A percentile compares a stretch with the other conserved stretches of the same genome.
phyloP scores from a whole-genome alignment of 2,797 vertebrate genomes.

The Characodon lateralis region DNA sequence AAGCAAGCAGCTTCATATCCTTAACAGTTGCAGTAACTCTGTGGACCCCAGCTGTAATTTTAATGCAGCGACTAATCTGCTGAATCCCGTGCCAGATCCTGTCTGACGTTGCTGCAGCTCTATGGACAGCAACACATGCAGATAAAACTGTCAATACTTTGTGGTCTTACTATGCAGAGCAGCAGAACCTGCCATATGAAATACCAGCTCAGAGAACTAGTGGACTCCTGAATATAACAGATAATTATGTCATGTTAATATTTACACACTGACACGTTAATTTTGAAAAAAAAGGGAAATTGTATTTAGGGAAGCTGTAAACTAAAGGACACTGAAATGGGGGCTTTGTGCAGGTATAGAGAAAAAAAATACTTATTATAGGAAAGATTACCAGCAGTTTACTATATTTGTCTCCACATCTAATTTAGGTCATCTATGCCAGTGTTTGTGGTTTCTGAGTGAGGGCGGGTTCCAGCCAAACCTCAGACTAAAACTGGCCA shows the following conservation, averaged over 20 bases:
- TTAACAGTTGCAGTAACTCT: constrained; percentile 29
- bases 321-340: constrained; percentile 46
- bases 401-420: constrained; percentile 59
- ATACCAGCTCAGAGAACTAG: neutral
- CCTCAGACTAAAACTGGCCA: constrained; percentile 37
- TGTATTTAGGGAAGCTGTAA: constrained; percentile 38
- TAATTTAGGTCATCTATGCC: constrained; percentile 36
- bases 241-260: constrained; percentile 12
- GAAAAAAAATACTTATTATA: constrained; percentile 63
- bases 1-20: neutral
- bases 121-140: constrained; percentile 22
- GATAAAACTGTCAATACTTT: constrained; percentile 33
- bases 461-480: constrained; percentile 37
- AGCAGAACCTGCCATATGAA: neutral
- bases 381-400: constrained; percentile 44
- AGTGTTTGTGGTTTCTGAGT: constrained; percentile 44
- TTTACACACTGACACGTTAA: constrained; percentile 42
- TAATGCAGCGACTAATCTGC: constrained; percentile 13
- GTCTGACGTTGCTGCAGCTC: constrained; percentile 25
- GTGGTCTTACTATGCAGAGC: neutral
- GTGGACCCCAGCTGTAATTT: constrained; percentile 29
- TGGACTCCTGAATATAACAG: neutral
- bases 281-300: constrained; percentile 30
- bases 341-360: constrained; percentile 42
- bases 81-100: constrained; percentile 28